Evolutionary conservation across 2,888 invertebrate species (phyloP).

Genomic region (Dryobota labecula): DNA sequence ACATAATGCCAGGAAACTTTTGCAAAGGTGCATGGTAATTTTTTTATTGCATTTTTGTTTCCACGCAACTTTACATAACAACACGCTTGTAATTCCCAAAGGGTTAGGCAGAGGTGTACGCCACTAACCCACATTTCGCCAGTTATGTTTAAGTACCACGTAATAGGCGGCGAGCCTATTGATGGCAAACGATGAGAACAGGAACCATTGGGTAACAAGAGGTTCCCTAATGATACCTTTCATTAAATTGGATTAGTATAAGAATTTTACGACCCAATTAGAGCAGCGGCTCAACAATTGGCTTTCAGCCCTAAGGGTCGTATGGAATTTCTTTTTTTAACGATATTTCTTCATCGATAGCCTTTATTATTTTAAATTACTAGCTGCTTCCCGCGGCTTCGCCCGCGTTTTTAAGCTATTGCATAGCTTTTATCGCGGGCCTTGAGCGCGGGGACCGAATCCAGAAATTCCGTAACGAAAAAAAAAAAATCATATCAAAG

Average conservation of each 20-base stretch:
- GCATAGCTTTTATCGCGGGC: too few species aligned
- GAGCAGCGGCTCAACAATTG: slow-evolving; percentile 1
- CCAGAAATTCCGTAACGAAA: too few species aligned
- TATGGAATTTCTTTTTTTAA: slow-evolving; percentile 5
- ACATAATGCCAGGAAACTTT: background rate
- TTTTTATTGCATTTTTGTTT: background rate
- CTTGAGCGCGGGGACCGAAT: too few species aligned
- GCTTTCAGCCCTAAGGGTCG: slow-evolving; percentile 4
- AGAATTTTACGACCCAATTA: slow-evolving; percentile 45
- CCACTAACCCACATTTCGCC: background rate
- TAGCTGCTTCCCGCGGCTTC: too few species aligned
- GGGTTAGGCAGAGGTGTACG: background rate
- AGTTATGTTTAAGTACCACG: background rate
- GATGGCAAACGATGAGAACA: too few species aligned
- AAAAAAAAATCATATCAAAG: too few species aligned
- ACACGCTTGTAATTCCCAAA: background rate
- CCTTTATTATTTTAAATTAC: too few species aligned
- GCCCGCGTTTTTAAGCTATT: too few species aligned
- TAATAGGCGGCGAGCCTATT: background rate
- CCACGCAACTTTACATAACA: background rate
- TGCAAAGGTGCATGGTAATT: background rate
- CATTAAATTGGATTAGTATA: slow-evolving; percentile 39
- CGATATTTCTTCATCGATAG: slow-evolving; percentile 1
- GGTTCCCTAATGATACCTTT: slow-evolving; percentile 27
- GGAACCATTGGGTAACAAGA: background rate